Evolutionary conservation across 2,888 invertebrate genomes (phyloP), one percentile per base, ranked within the genome.

Genomic region (Leucania comma): DNA sequence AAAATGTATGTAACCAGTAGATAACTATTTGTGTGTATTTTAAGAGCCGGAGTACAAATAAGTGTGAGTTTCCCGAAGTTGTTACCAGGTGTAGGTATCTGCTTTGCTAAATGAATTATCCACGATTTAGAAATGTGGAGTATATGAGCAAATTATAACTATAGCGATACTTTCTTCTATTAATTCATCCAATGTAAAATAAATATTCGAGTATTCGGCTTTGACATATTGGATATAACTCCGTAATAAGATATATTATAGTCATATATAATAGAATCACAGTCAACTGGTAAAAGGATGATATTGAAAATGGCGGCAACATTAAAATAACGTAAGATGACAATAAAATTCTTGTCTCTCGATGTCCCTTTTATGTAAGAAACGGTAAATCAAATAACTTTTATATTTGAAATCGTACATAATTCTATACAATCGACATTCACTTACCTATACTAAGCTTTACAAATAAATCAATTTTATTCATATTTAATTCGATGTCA

Each of bases 281-380:
- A 46, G 6, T 12, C 35, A 62, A 69, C 46, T 42, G 53, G 20
- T 51, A 66, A 75, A 69, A 58, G 24, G 14, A 66, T 53, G 29
- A 57, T 64, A 59, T 51, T 63, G 12, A 72, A 67, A 62, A 68
- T 35, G 50, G 53, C 24, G 71, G 22, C 32, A 42, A 63, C 59
- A 38, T 54, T 50, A 64, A 65, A 77, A 38, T 71, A 81, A 73
- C 72, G 46, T 78, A 81, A 75, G 70, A 77, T 77, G 88, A 88
- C 89, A 88, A 88, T 88, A 88, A 88, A 75, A 68, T 76, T 79
- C 74, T 83, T 83, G 86, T 86, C 85, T 84, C 77, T 81, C 62
- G 61, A 65, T 84, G 74, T 83, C 72, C 63, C 78, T 57, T 62
- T 26, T 75, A 63, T 58, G 48, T 78, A 75, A 59, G 58, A 60